phyloP scores from a whole-genome alignment of 2,113 vertebrate genomes.

The Verasper variegatus region DNA sequence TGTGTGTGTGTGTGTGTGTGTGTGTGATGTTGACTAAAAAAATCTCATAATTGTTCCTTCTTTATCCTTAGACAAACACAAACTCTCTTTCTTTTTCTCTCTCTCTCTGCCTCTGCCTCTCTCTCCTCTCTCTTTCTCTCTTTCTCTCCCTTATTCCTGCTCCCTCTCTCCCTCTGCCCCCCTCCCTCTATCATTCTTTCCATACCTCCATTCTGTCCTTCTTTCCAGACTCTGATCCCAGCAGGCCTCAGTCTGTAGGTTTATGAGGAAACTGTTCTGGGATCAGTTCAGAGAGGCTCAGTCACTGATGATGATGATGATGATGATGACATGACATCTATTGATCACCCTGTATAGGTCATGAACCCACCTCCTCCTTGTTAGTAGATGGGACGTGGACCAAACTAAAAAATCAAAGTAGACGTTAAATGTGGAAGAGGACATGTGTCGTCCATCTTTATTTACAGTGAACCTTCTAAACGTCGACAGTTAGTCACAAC shows the following conservation, averaged over 20 bases:
- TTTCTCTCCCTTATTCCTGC: background rate
- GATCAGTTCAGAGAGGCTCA: conserved; percentile 13
- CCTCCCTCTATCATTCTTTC: conserved; percentile 38
- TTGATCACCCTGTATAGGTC: background rate
- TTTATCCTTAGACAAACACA: conserved; percentile 31
- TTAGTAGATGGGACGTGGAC: too few relatives aligned
- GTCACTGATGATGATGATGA: background rate
- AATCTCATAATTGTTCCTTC: conserved; percentile 22
- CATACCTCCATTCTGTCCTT: conserved; percentile 30
- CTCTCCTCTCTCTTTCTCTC: background rate
- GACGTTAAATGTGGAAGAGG: too few relatives aligned
- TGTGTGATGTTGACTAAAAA: background rate
- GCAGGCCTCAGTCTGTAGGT: background rate
- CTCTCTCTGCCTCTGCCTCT: too few relatives aligned
- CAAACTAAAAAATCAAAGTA: too few relatives aligned
- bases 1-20: background rate
- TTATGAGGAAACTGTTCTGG: conserved; percentile 8
- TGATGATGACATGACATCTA: background rate
- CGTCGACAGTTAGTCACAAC: too few relatives aligned
- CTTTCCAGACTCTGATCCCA: conserved; percentile 32
- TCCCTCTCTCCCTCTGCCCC: background rate
- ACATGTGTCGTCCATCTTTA: too few relatives aligned
- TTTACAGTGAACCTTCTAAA: too few relatives aligned
- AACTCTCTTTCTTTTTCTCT: background rate
- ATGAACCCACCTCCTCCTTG: background rate